A percentile compares a stretch with the other conserved stretches of the same genome.
phyloP scores from a whole-genome alignment of 2,888 invertebrate species.

The Tenthredo mesomela region DNA sequence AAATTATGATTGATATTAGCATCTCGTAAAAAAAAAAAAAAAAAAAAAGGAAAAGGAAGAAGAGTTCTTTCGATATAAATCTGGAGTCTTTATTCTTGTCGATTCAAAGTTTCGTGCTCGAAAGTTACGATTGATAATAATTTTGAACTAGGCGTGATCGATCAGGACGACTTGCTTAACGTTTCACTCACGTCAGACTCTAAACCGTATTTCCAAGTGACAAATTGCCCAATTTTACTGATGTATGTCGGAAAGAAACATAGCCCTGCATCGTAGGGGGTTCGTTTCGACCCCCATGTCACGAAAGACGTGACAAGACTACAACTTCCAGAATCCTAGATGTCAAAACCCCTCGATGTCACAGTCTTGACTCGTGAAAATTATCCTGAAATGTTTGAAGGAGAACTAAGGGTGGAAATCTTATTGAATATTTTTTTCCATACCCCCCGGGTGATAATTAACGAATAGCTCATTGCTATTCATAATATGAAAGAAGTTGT shows the following conservation, averaged over 20 bases:
- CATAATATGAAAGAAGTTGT: neutral
- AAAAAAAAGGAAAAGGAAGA: neutral
- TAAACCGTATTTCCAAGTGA: constrained; percentile 31
- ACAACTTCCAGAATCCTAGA: neutral
- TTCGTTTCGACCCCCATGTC: constrained; percentile 18
- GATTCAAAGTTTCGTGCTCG: neutral
- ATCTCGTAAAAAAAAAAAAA: neutral
- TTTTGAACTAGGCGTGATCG: neutral
- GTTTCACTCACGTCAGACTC: constrained; percentile 24
- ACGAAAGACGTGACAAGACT: constrained; percentile 17
- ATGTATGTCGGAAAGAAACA: constrained; percentile 20
- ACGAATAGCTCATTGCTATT: neutral
- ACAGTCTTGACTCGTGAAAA: constrained; percentile 19
- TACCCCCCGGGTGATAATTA: neutral
- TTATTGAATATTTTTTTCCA: neutral
- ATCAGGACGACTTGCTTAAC: constrained; percentile 4
- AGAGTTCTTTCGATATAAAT: neutral
- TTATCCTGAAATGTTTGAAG: neutral
- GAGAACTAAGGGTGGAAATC: neutral
- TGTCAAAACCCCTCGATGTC: neutral
- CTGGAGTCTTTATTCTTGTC: neutral
- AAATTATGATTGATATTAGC: neutral
- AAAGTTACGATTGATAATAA: neutral
- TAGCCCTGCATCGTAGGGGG: neutral
- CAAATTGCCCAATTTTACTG: constrained; percentile 40